phyloP scores from a whole-genome alignment of 2,888 invertebrate species.

The Tinea semifulvella region DNA sequence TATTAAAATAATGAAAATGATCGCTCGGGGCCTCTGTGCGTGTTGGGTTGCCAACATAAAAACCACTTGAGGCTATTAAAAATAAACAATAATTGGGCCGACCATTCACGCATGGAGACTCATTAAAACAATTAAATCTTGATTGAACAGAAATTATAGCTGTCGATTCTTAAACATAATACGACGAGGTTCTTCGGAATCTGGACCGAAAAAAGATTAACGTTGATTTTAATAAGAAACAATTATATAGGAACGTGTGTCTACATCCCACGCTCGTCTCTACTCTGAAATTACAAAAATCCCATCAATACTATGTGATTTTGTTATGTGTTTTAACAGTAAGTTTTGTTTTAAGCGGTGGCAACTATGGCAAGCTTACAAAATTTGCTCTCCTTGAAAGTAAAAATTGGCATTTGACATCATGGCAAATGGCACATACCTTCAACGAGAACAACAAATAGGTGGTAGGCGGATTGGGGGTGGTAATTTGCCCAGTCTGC shows the following conservation, averaged over 20 bases:
- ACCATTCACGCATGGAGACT: slow-evolving; percentile 65
- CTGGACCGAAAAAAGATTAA: slow-evolving; percentile 64
- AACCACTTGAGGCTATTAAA: slow-evolving; percentile 66
- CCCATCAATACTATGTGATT: too few species aligned
- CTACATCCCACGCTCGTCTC: slow-evolving; percentile 55
- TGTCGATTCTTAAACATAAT: slow-evolving; percentile 66
- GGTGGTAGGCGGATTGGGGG: too few species aligned
- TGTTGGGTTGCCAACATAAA: slow-evolving; percentile 63
- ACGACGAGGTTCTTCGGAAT: slow-evolving; percentile 53
- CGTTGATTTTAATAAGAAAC: slow-evolving; percentile 65
- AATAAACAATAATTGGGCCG: slow-evolving; percentile 68
- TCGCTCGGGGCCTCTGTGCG: slow-evolving; percentile 58
- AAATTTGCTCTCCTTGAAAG: too few species aligned
- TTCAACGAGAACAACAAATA: too few species aligned
- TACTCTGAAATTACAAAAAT: too few species aligned
- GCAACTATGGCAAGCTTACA: too few species aligned
- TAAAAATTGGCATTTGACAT: too few species aligned
- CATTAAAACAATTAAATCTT: slow-evolving; percentile 69
- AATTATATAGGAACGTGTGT: slow-evolving; percentile 59
- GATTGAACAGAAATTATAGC: slow-evolving; percentile 68
- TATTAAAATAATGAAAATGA: slow-evolving; percentile 68
- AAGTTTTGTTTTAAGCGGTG: too few species aligned
- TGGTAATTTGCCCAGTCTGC: too few species aligned
- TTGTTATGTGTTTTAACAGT: too few species aligned
- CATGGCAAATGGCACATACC: too few species aligned